Base-by-base conservation (phyloP, 92 coral and sea anemone genomes). In the Hydrozoanthus gracilis region DNA sequence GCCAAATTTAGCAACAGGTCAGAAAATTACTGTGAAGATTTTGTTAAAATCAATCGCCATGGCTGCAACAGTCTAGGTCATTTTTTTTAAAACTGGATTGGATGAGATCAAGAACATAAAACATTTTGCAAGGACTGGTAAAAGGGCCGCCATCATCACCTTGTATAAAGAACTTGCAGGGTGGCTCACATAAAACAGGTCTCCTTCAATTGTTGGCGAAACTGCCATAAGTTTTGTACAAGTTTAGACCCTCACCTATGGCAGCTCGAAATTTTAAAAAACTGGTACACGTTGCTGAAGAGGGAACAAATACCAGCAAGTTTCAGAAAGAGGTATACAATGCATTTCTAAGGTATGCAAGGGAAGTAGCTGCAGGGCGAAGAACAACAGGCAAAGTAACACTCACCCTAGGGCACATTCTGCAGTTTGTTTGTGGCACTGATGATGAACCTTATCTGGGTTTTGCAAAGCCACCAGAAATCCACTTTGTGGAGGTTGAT, bases 361-460 rank as follows among this genome's bases (percentile, higher is more conserved):
- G 79, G 54, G 91, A 88, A 47, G 91, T 83, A 75, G 78, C 85
- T 11, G 78, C 91, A 46, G 91, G 87, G 69, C 76, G 91, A 73
- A 82, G 91, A 65, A 87, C 49, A 68, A 39, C 64, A 47, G 74
- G 84, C 73, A 48, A 20, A 20, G 72, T 77, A 17, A 88, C 87
- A 71, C 82, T 88, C 45, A 76, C 91, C 67, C 88, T 91, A 65
- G 83, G 83, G 52, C 88, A 87, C 77, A 82, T 91, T 69, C 69
- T 88, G 58, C 89, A 79, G 56, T 91, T 91, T 88, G 86, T 85
- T 48, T 88, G 87, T 76, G 94, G 90, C 8, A 64, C 82, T 16
- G 94, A 91, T 86, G 92, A 86, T 67, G 92, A 91, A 70, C 92
- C 94, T 49, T 56, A 4, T 7, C 82, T 91, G 51, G 92, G 94